Evolutionary conservation across 2,113 vertebrate genomes (phyloP).

Genomic region (Athene cunicularia): DNA sequence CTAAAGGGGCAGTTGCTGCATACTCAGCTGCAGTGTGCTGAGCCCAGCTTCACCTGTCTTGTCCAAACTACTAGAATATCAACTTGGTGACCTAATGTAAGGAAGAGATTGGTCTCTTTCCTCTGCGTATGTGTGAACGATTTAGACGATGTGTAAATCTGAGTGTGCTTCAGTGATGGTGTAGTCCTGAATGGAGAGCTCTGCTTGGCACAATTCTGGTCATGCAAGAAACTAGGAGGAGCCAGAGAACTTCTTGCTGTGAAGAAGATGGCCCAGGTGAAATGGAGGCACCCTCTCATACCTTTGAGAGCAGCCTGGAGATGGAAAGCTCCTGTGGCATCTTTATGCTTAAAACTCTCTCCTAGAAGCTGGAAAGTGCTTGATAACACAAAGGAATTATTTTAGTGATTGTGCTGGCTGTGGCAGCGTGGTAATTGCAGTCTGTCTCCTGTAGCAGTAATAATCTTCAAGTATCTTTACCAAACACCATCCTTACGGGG

Average conservation of each 20-base stretch:
- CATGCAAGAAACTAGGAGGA: not conserved
- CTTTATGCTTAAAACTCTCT: not conserved
- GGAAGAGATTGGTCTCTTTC: not conserved
- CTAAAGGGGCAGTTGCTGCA: not conserved
- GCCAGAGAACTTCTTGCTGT: not conserved
- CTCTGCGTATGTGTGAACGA: not conserved
- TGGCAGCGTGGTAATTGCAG: not conserved
- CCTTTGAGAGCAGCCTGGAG: not conserved
- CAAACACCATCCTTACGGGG: rapidly evolving
- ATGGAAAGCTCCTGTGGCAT: not conserved
- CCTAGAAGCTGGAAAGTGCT: not conserved
- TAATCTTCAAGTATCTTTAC: not conserved
- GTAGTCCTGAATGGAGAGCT: not conserved
- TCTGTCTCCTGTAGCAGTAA: not conserved
- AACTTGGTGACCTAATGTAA: not conserved
- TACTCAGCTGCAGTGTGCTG: not conserved
- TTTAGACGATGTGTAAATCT: not conserved
- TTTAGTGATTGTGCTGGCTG: not conserved
- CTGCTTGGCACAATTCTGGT: not conserved
- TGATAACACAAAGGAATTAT: too few relatives aligned
- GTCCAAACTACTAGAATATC: not conserved
- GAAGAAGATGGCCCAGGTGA: not conserved
- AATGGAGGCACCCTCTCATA: not conserved
- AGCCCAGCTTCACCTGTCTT: not conserved
- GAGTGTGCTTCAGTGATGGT: not conserved